Evolutionary conservation across 2,797 vertebrate species (phyloP), one percentile per base, ranked within the genome.

Genomic region (Eremophila alpestris): DNA sequence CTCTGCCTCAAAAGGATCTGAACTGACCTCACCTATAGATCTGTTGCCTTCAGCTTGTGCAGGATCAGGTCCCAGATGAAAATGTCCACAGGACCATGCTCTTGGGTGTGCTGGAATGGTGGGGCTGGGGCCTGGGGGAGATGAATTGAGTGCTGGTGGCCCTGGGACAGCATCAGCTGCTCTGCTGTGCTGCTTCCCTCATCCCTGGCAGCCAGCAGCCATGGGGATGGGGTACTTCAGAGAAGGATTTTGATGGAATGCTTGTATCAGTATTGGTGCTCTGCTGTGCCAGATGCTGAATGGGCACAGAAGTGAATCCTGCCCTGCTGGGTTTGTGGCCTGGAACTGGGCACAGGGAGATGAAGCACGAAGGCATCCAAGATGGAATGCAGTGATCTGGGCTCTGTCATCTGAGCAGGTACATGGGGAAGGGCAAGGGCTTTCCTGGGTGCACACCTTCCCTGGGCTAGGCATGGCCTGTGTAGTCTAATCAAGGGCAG

Each of bases 401-500:
- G 24, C 13, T 77, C 34, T 79, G 46, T 48, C 36, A 51, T 41
- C 16, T 56, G 48, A 52, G 52, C 10, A 23, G 29, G 32, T n/a
- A n/a, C 1, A 0, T 2, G 5, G 54, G 26, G 73, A 70, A 64
- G 51, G 34, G 27, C 56, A 62, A 71, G 26, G 22, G 58, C 48
- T 77, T 29, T 52, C 11, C 26, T 38, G 20, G 23, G 15, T 48
- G 34, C 55, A 29, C 24, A 19, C n/a, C 38, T 88, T 82, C 62
- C 79, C 63, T 56, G 60, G 23, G 67, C 48, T 69, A 6, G 45
- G 70, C 26, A 56, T 74, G 74, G 67, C 46, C 77, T 45, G 55
- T 41, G 27, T 56, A 83, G 26, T 34, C 34, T 90, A 43, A 80
- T 68, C 79, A 87, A 94, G 93, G 93, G 48, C 54, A 90, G 65